Evolutionary conservation across 2,888 invertebrate species (phyloP), one percentile per base, ranked within the genome.

Genomic region (Leptothorax acervorum): DNA sequence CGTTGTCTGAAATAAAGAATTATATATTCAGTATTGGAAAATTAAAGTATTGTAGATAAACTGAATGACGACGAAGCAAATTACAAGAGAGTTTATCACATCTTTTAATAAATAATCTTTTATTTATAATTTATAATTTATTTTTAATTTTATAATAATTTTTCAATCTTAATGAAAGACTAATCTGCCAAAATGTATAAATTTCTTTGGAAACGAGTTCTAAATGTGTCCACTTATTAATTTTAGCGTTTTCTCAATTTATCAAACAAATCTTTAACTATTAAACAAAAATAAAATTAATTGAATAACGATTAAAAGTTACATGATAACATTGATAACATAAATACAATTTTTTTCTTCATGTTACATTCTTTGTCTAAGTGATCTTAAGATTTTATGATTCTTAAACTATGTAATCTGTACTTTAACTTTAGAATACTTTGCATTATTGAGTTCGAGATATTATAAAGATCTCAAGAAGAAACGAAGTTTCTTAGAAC

Each of bases 221-320:
- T 55, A 23, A 28, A 55, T n/a, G 0, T 51, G 3, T 18, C 18
- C 3, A 4, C 28, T 68, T 51, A 31, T n/a, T 31, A 60, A 0
- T 23, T 9, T 18, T n/a, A 55, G 2, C 9, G 12, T n/a, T 42
- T 28, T 15, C 1, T 28, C 12, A 0, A 62, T 45, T 60, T 45
- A 62, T 23, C 15, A 63, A 48, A 63, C 15, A 75, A 48, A 35
- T 63, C 9, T 45, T 74, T 57, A 45, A 45, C 9, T 0, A 35
- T 45, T 42, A 15, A 74, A 9, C n/a, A 31, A 74, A 63, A 62
- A n/a, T 74, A 74, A n/a, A 18, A 71, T 15, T 55, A 70, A 70
- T 53, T 18, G n/a, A 15, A 55, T 42, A 23, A 4, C 15, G 5
- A 5, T 62, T 55, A 55, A 1, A 35, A 51, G 2, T 15, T 12